Evolutionary conservation across 1,140 invertebrate genomes (phyloP), one percentile per base, ranked within the genome.

Genomic region (Bombus turneri): DNA sequence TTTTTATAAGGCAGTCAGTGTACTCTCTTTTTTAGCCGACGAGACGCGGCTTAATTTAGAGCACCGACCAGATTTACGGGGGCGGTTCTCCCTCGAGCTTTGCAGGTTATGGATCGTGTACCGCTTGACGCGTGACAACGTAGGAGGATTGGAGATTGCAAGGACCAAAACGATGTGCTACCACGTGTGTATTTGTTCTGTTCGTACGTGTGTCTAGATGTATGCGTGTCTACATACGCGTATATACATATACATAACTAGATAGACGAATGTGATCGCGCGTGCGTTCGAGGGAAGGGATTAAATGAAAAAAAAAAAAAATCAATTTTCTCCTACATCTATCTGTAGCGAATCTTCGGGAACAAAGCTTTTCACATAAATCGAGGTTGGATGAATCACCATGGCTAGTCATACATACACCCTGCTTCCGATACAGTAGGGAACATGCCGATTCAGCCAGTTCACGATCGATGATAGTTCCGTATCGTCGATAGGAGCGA

Each of bases 11-110:
- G 15, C 41, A 18, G 18, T 31, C 12, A 39, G 68, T 76, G 75
- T 68, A 83, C 59, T 15, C n/a, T 66, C n/a, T 66, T 66, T 66
- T 90, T 87, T 76, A 72, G 53, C 34, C 72, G 83, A 68, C 68
- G 79, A 85, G 88, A 75, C 88, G 71, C 18, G 74, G 86, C 88
- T 90, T 86, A 90, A 90, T 90, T 88, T 83, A 86, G 81, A 90
- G 73, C 80, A 76, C 76, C 68, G 57, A 59, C 53, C 57, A 77
- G 85, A 90, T 90, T 90, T 90, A 90, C 83, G 75, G 34, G 75
- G 69, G 41, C 53, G 59, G n/a, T 34, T 71, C 77, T 81, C 83
- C 74, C 41, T 34, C 64, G 80, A 69, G 83, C 81, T 39, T 68
- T 2, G 62, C 81, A 47, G 81, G 80, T 91, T 88, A 90, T 91